Percentiles rank a stretch among this genome's conserved stretches.
phyloP scores from a whole-genome alignment of 1,140 invertebrate species.

The Tetramorium parvispinum region DNA sequence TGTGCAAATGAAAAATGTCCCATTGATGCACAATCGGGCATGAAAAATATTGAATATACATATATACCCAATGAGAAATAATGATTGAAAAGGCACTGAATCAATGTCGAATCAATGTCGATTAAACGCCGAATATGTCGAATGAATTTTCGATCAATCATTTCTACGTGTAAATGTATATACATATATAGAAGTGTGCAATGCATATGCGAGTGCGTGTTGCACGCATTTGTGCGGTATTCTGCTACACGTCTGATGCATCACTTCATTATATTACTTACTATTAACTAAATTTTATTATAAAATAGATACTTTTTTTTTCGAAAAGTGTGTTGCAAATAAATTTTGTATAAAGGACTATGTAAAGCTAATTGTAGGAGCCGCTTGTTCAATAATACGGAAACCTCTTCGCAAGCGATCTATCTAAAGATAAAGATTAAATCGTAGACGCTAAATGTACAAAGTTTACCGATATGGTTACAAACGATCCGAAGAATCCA shows the following conservation, averaged over 20 bases:
- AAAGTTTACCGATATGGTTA: constrained; percentile 83
- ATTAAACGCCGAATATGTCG: too few species aligned
- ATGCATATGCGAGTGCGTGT: too few species aligned
- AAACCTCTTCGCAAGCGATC: constrained; percentile 28
- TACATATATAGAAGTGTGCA: too few species aligned
- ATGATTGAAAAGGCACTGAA: too few species aligned
- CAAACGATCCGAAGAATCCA: constrained; percentile 79
- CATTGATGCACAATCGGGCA: background rate
- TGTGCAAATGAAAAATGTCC: background rate
- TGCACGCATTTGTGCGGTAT: too few species aligned
- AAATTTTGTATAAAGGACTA: constrained; percentile 10
- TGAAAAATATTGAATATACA: background rate
- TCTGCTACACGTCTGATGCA: too few species aligned
- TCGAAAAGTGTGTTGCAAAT: background rate
- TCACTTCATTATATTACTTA: background rate
- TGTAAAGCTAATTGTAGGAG: constrained; percentile 16
- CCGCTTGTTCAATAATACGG: constrained; percentile 52
- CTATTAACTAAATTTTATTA: too few species aligned
- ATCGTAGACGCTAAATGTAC: constrained; percentile 77
- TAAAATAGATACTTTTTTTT: too few species aligned
- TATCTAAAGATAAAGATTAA: constrained; percentile 39
- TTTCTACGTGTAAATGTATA: too few species aligned
- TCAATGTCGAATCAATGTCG: too few species aligned
- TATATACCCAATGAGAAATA: too few species aligned
- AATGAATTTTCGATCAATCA: too few species aligned